Conservation (phyloP, 1,140 invertebrate genomes). For the Megathymus violae region DNA sequence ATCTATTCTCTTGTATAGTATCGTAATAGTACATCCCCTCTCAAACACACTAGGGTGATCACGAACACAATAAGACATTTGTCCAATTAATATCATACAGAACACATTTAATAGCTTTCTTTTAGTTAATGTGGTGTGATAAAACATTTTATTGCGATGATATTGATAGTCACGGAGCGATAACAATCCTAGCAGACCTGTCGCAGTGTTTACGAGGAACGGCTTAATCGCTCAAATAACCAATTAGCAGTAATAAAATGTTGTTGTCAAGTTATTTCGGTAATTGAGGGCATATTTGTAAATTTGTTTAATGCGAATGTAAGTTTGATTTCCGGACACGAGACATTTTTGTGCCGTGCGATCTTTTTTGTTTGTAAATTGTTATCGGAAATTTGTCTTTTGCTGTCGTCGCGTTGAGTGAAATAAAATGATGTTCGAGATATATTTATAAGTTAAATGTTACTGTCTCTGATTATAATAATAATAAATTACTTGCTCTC, state of each 20-base stretch:
- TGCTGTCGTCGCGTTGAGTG: too few species aligned
- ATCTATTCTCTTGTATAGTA: too few species aligned
- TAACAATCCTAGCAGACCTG: background rate
- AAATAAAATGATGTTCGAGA: too few species aligned
- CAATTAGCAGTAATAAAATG: background rate
- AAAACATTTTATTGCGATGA: conserved; percentile 1
- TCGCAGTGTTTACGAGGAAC: background rate
- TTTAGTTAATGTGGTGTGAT: conserved; percentile 3
- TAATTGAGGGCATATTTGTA: background rate
- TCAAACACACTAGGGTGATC: background rate
- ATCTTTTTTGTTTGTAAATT: too few species aligned
- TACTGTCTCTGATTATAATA: too few species aligned
- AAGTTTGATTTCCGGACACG: too few species aligned
- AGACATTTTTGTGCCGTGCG: too few species aligned
- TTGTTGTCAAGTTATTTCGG: background rate
- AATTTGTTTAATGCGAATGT: background rate
- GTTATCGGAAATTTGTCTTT: too few species aligned
- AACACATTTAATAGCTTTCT: conserved; percentile 3
- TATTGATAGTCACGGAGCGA: background rate
- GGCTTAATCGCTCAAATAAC: background rate
- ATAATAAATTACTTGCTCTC: too few species aligned
- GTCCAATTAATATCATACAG: background rate
- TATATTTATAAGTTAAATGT: too few species aligned
- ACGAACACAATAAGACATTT: conserved; percentile 1
- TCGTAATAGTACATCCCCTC: too few species aligned